Evolutionary conservation across 1,140 invertebrate genomes (phyloP), one percentile per base, ranked within the genome.

Genomic region (Drosophila oshimai): DNA sequence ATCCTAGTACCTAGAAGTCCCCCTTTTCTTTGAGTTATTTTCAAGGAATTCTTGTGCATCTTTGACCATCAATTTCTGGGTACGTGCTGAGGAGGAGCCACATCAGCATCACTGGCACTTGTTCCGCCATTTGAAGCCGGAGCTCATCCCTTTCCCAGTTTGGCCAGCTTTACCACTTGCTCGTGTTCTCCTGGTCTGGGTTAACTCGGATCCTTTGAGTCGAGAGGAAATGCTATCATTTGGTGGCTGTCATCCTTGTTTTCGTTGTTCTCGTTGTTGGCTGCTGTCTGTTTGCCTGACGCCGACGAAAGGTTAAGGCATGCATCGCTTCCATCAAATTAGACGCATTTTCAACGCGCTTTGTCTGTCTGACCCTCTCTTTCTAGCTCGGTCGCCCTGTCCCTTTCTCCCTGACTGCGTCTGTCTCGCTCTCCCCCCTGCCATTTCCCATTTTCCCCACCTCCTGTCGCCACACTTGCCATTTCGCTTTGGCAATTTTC

Each of bases 301-400:
- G 60, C 50, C 55, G 46, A 39, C 33, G 36, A 26, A 51, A 39
- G 68, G 45, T 67, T 57, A 65, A 45, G 64, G 42, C 60, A 80
- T 57, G 71, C 65, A 57, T 71, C 67, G 51, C 67, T 72, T 57
- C 55, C 49, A 81, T 81, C 67, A 76, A 81, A 76, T 86, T 83
- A 70, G 64, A 74, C 75, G 75, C 53, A 61, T 74, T 75, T 72
- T 57, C 67, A 37, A 69, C 62, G 60, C 74, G 62, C 68, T 81
- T 69, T 80, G 58, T 80, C 37, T 70, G 51, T 41, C 45, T 41
- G 49, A 26, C 57, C 15, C 33, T 41, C 44, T 47, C 41, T 24
- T 6, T 37, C 61, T 24, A 20, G 7, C 31, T 42, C 36, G 5
- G 18, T 51, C 4, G 2, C 28, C 13, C 67, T 12, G 10, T 47